These are phyloP conservation scores for Napeogenes sylphis DNA, from an alignment of 2,888 invertebrate genomes.

Conservation along the genomic window DNA sequence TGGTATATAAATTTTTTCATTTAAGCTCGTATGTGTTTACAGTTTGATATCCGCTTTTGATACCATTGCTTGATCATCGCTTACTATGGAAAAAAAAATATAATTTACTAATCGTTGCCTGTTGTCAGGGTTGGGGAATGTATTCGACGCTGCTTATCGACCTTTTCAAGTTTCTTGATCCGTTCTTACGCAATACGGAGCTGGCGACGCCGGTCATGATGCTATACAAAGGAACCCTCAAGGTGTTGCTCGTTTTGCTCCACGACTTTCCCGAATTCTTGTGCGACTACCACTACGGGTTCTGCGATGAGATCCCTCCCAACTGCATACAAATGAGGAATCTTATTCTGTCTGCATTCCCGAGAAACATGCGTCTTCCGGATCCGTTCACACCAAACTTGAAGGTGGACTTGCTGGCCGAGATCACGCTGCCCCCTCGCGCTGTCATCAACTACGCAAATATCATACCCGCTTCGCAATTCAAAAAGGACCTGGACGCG, in stretches of 20 bases:
- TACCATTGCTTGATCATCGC: conserved; percentile 30
- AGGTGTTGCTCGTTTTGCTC: conserved; percentile 94
- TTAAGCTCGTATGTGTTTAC: conserved; percentile 27
- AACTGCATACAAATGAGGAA: conserved; percentile 99
- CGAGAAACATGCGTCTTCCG: conserved; percentile 97
- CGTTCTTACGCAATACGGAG: conserved; percentile 97
- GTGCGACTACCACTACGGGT: conserved; percentile 99
- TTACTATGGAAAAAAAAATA: conserved; percentile 9
- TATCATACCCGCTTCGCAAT: conserved; percentile 90
- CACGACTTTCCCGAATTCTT: conserved; percentile 99
- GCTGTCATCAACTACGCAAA: conserved; percentile 92
- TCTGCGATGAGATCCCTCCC: conserved; percentile 99
- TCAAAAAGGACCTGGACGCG: conserved; percentile 97
- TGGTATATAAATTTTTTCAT: conserved; percentile 25
- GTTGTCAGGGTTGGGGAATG: conserved; percentile 91
- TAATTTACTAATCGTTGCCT: conserved; percentile 19
- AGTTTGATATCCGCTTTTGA: conserved; percentile 25
- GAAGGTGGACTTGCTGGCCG: conserved; percentile 93
- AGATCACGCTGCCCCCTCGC: conserved; percentile 92
- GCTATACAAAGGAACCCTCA: conserved; percentile 96
- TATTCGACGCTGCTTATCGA: conserved; percentile 97
- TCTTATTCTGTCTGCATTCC: conserved; percentile 97
- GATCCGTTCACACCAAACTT: conserved; percentile 99
- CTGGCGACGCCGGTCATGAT: conserved; percentile 95
- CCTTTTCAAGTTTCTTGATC: conserved; percentile 97